Evolutionary conservation across 1,140 invertebrate genomes (phyloP).

Genomic region (Ceratina japonica): DNA sequence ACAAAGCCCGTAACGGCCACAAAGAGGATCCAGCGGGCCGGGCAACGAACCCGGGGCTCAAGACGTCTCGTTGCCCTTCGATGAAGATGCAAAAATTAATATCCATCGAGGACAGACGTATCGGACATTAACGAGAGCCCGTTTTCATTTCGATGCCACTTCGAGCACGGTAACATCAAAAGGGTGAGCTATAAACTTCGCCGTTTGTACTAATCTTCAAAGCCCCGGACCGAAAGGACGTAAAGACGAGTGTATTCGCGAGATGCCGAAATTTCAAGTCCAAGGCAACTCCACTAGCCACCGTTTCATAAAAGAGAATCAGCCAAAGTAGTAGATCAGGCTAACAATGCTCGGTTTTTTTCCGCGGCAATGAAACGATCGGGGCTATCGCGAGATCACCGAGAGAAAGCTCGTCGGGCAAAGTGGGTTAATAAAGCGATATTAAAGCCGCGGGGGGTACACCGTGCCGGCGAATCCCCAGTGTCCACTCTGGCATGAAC

Average conservation of each 20-base stretch:
- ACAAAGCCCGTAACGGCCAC: slow-evolving; percentile 30
- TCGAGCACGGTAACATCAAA: background rate
- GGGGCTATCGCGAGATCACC: slow-evolving; percentile 26
- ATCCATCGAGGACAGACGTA: slow-evolving; percentile 11
- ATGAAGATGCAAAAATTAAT: slow-evolving; percentile 34
- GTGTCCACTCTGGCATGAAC: slow-evolving; percentile 66
- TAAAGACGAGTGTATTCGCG: background rate
- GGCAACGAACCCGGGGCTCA: slow-evolving; percentile 18
- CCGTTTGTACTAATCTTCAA: background rate
- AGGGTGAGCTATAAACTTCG: background rate
- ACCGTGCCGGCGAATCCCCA: slow-evolving; percentile 58
- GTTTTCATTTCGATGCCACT: background rate
- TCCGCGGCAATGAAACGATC: background rate
- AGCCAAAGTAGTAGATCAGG: too few species aligned
- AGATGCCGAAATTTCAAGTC: background rate
- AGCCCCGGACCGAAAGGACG: background rate
- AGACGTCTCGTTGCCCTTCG: slow-evolving; percentile 1
- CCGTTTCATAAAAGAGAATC: background rate
- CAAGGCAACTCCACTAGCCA: background rate
- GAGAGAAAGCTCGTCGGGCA: slow-evolving; percentile 42
- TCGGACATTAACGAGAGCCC: slow-evolving; percentile 28
- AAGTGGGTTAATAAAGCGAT: slow-evolving; percentile 78
- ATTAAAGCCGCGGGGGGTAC: slow-evolving; percentile 75
- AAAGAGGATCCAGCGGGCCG: slow-evolving; percentile 18
- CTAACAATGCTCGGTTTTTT: background rate